Evolutionary conservation across 2,797 vertebrate genomes (phyloP).

Genomic region (Lepus townsendii): DNA sequence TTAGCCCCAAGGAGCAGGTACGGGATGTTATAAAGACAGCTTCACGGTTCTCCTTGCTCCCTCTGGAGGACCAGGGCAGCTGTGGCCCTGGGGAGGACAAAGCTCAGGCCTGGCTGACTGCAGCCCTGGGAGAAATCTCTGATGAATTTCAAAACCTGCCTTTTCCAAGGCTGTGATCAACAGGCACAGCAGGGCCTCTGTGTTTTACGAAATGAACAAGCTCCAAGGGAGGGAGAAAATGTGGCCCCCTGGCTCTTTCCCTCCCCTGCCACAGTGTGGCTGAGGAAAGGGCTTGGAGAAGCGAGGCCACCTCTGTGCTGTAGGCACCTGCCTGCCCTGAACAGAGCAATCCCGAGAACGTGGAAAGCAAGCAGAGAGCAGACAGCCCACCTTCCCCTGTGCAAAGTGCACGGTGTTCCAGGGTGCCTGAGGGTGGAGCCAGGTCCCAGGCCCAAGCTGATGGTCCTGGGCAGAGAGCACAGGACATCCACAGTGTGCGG

Average conservation of each 20-base stretch:
- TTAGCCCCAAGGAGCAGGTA: constrained; percentile 41
- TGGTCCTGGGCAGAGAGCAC: background rate
- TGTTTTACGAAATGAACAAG: constrained; percentile 75
- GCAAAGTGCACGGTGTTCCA: background rate
- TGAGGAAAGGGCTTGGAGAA: background rate
- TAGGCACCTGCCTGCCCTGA: background rate
- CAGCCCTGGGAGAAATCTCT: constrained; percentile 31
- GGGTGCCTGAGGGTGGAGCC: background rate
- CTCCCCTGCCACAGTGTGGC: background rate
- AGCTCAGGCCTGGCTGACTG: background rate
- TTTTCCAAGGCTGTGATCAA: constrained; percentile 72
- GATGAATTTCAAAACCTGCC: constrained; percentile 71
- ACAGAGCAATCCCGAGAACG: background rate
- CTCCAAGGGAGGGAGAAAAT: background rate
- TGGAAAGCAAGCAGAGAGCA: background rate
- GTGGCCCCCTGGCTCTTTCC: background rate
- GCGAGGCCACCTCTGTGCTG: accelerated
- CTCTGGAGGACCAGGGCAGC: background rate
- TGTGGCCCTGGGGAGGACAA: background rate
- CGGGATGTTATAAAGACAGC: background rate
- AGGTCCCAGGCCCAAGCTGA: background rate
- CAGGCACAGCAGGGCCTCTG: constrained; percentile 60
- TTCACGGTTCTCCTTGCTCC: background rate
- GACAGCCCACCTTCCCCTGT: background rate
- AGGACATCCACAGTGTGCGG: accelerated